Evolutionary conservation across 2,888 invertebrate genomes (phyloP).

Genomic region (Formica aserva): DNA sequence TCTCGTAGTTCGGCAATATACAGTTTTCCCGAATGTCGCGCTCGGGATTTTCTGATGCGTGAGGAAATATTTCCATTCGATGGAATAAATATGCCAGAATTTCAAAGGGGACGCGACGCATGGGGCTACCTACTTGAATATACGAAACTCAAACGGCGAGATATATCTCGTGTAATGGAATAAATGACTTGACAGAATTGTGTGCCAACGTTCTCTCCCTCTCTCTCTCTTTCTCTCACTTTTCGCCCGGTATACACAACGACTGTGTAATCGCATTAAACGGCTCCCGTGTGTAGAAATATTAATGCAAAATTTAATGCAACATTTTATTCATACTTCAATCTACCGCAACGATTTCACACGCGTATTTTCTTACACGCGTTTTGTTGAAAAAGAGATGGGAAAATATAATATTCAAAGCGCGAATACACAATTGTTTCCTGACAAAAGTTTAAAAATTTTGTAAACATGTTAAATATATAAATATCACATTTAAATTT

Average conservation of each 20-base stretch:
- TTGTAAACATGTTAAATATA: not conserved
- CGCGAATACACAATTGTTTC: not conserved
- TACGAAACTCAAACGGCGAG: constrained; percentile 45
- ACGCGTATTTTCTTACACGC: not conserved
- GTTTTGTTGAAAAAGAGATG: not conserved
- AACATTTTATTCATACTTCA: constrained; percentile 43
- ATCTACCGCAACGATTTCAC: constrained; percentile 9
- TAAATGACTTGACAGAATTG: constrained; percentile 49
- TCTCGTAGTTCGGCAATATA: constrained; percentile 7
- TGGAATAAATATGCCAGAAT: constrained; percentile 54
- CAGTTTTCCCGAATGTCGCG: constrained; percentile 21
- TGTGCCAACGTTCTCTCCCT: not conserved
- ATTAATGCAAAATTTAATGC: constrained; percentile 18
- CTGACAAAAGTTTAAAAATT: not conserved
- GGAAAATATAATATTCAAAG: constrained; percentile 5
- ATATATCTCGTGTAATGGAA: constrained; percentile 48
- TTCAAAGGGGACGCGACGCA: constrained; percentile 25
- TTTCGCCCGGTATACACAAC: not conserved
- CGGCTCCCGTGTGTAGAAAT: not conserved
- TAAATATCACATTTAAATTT: constrained; percentile 3
- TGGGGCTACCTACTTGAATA: constrained; percentile 29
- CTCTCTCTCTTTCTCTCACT: not conserved
- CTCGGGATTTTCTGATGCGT: constrained; percentile 44
- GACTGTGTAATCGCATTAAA: constrained; percentile 31
- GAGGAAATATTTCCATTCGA: constrained; percentile 41